Conservation (phyloP, 2,888 invertebrate genomes). For the Syritta pipiens region DNA sequence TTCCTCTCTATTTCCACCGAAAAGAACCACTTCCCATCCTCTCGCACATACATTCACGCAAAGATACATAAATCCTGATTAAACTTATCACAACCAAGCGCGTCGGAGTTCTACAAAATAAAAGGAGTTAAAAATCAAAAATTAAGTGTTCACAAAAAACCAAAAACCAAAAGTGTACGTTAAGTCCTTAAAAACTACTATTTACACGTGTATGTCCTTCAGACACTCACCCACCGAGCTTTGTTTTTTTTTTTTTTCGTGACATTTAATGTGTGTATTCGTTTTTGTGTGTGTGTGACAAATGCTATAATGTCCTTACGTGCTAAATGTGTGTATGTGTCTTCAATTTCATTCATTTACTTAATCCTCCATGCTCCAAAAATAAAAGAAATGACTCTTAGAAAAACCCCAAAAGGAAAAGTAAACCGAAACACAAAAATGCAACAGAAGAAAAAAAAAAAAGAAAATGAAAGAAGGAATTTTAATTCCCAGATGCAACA, state of each 20-base stretch:
- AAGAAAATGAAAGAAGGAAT: conserved; percentile 6
- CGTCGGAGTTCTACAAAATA: too few relatives aligned
- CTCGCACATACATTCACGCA: too few relatives aligned
- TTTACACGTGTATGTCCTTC: conserved; percentile 41
- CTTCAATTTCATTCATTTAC: conserved; percentile 39
- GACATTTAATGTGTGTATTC: conserved; percentile 21
- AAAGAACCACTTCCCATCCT: neutral
- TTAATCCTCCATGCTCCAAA: conserved; percentile 30
- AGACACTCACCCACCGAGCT: neutral
- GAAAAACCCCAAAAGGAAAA: neutral
- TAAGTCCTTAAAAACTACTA: conserved; percentile 44
- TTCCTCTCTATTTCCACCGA: too few relatives aligned
- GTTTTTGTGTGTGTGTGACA: conserved; percentile 28
- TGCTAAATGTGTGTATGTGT: conserved; percentile 9
- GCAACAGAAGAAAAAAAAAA: neutral
- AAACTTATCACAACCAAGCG: conserved; percentile 67
- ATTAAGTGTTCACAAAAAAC: conserved; percentile 29
- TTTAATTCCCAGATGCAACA: conserved; percentile 64
- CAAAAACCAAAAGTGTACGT: neutral
- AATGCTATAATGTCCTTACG: neutral
- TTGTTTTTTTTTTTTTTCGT: conserved; percentile 19
- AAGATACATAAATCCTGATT: neutral
- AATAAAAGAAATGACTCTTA: neutral
- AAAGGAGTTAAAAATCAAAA: too few relatives aligned
- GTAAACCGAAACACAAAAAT: neutral